Conservation (phyloP, 1,140 invertebrate genomes). For the Zaprionus nigranus region DNA sequence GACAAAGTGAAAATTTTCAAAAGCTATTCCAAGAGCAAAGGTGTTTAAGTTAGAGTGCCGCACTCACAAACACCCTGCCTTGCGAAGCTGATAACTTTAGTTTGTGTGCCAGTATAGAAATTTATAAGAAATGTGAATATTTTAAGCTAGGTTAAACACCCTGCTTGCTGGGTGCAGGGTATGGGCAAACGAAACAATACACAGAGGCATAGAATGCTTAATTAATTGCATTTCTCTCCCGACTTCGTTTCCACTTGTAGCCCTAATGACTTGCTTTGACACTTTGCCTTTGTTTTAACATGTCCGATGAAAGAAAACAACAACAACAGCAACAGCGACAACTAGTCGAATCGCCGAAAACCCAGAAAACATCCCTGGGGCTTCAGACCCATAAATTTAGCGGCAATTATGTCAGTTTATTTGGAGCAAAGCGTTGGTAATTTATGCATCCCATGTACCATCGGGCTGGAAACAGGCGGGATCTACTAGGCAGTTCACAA, state of each 20-base stretch:
- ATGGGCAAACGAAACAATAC: constrained; percentile 40
- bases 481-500: constrained; percentile 72
- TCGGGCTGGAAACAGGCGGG: constrained; percentile 46
- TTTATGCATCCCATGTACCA: constrained; percentile 60
- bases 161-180: background rate
- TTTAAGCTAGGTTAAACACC: background rate
- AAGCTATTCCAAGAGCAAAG: constrained; percentile 6
- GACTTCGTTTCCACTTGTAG: constrained; percentile 41
- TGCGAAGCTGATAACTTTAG: no score
- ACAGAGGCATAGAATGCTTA: constrained; percentile 65
- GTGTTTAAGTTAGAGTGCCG: background rate
- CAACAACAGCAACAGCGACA: background rate
- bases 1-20: constrained; percentile 73
- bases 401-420: constrained; percentile 82
- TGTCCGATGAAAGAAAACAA: constrained; percentile 44
- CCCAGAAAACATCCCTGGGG: constrained; percentile 20
- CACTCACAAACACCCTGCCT: constrained; percentile 3
- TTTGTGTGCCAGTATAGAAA: background rate
- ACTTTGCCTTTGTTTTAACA: constrained; percentile 77
- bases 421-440: constrained; percentile 79
- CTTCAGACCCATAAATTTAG: constrained; percentile 68
- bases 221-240: constrained; percentile 65
- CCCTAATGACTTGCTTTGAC: constrained; percentile 82
- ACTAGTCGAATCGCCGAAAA: background rate
- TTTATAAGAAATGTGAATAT: no score